Evolutionary conservation across 2,888 invertebrate species (phyloP).

Genomic region (Criorhina ranunculi): DNA sequence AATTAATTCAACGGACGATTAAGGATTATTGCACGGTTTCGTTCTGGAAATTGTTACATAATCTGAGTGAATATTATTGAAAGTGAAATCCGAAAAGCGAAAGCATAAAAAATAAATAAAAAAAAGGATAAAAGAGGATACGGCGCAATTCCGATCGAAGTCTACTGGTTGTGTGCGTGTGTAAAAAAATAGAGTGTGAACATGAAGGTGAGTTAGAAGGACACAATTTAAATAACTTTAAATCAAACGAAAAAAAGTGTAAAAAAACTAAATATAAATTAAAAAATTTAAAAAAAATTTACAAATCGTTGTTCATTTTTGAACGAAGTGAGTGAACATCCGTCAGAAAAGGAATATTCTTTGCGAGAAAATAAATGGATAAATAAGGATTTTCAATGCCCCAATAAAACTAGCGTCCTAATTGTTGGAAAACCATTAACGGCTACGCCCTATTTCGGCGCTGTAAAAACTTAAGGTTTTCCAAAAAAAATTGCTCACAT

Average conservation of each 20-base stretch:
- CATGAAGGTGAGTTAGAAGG: conserved; percentile 79
- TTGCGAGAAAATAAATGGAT: too few relatives aligned
- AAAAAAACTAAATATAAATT: not conserved
- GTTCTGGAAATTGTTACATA: conserved; percentile 60
- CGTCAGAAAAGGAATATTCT: too few relatives aligned
- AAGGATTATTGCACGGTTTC: conserved; percentile 69
- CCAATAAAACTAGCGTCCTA: too few relatives aligned
- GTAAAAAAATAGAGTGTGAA: conserved; percentile 68
- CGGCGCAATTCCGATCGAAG: conserved; percentile 23
- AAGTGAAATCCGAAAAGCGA: conserved; percentile 33
- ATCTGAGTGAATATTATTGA: conserved; percentile 44
- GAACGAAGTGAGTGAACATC: too few relatives aligned
- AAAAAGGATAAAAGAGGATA: conserved; percentile 52
- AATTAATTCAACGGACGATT: conserved; percentile 32
- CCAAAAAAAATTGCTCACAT: too few relatives aligned
- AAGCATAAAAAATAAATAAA: not conserved
- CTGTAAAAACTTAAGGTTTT: too few relatives aligned
- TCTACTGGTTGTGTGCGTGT: conserved; percentile 53
- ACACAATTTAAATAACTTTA: conserved; percentile 15
- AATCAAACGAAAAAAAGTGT: not conserved
- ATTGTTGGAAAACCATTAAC: too few relatives aligned
- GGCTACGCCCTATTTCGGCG: too few relatives aligned
- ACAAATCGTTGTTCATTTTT: too few relatives aligned
- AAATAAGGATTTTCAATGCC: too few relatives aligned
- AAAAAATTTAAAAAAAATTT: too few relatives aligned